Evolutionary conservation across 2,888 invertebrate genomes (phyloP).

Genomic region (Atethmia centrago): DNA sequence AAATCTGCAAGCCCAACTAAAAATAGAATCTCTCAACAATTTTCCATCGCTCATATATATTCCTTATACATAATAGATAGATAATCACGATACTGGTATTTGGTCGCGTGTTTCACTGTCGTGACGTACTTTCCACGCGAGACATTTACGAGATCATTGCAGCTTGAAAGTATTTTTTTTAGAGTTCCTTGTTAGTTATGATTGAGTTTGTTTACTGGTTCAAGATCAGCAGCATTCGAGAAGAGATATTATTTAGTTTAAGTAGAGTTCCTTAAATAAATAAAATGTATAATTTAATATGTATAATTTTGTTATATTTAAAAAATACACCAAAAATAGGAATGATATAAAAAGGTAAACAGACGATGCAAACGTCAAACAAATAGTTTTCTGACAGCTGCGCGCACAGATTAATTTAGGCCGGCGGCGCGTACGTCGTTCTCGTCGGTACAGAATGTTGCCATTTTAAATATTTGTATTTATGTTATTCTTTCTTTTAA

Average conservation of each 20-base stretch:
- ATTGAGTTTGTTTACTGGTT: not conserved
- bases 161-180: conserved; percentile 85
- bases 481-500: too few species aligned
- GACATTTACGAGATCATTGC: conserved; percentile 78
- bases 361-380: too few species aligned
- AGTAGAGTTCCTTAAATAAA: not conserved
- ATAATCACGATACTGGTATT: conserved; percentile 70
- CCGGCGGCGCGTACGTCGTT: too few species aligned
- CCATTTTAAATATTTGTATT: too few species aligned
- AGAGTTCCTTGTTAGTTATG: conserved; percentile 52
- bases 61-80: conserved; percentile 62
- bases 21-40: conserved; percentile 34
- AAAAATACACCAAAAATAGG: too few species aligned
- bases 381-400: too few species aligned
- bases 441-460: too few species aligned
- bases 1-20: conserved; percentile 29
- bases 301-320: too few species aligned
- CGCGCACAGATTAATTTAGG: too few species aligned
- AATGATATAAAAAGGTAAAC: too few species aligned
- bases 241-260: not conserved
- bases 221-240: not conserved
- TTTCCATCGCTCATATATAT: conserved; percentile 63
- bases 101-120: conserved; percentile 76
- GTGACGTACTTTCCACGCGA: conserved; percentile 83
- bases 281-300: too few species aligned